Percentiles rank a stretch among this genome's conserved stretches.
Conservation (phyloP, 2,888 invertebrate species). For the Trachelus stipa region DNA sequence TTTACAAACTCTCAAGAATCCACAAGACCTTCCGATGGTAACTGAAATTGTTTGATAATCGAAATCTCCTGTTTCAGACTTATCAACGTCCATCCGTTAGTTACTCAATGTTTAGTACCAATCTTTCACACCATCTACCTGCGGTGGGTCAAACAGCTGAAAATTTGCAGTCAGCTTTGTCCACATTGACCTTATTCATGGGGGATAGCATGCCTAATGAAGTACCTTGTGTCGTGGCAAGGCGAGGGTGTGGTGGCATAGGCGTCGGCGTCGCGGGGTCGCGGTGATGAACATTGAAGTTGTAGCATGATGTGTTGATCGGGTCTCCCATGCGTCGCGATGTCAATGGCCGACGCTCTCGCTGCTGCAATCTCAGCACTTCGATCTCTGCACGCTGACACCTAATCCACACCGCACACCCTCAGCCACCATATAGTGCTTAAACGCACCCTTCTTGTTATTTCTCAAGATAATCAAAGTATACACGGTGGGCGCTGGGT, state of each 20-base stretch:
- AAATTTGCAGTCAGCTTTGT: constrained; percentile 1
- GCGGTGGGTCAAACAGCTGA: not conserved
- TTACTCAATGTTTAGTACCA: not conserved
- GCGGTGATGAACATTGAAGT: constrained; percentile 46
- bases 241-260: constrained; percentile 60
- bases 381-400: constrained; percentile 59
- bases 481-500: not conserved
- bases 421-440: constrained; percentile 50
- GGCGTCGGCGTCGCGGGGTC: constrained; percentile 51
- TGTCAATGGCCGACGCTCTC: constrained; percentile 44
- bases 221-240: constrained; percentile 59
- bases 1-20: not conserved
- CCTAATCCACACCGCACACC: constrained; percentile 63
- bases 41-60: not conserved
- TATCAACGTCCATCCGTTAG: not conserved
- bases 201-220: constrained; percentile 15
- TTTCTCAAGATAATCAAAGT: constrained; percentile 5
- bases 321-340: constrained; percentile 39
- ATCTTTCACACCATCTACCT: not conserved
- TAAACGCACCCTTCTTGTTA: not conserved
- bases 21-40: not conserved
- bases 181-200: not conserved
- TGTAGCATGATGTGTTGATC: constrained; percentile 47
- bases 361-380: constrained; percentile 43
- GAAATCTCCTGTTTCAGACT: not conserved